These are phyloP conservation scores for Leistus spinibarbis DNA, from an alignment of 2,888 invertebrate species.

Conservation along the genomic window DNA sequence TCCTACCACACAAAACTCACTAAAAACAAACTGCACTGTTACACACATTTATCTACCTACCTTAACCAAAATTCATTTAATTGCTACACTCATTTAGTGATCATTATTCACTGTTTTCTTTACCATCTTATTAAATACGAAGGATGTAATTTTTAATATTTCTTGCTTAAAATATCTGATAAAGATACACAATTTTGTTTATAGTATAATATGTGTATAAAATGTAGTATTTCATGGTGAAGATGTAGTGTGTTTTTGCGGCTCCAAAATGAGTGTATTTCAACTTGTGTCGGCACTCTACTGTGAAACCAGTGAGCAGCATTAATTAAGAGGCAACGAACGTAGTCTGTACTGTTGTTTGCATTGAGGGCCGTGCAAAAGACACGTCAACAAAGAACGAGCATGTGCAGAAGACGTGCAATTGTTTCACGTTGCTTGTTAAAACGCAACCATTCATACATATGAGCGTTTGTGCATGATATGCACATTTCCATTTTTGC, in stretches of 20 bases:
- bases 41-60: neutral
- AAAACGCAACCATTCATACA: neutral
- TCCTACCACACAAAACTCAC: conserved; percentile 2
- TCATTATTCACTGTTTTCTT: no score
- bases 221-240: no score
- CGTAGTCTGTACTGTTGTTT: neutral
- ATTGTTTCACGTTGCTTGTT: neutral
- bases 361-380: neutral
- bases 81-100: neutral
- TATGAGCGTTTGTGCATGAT: neutral
- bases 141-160: no score
- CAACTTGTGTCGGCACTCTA: neutral
- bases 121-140: no score
- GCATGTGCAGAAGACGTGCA: neutral
- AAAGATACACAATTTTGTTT: no score
- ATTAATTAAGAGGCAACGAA: neutral
- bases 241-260: no score
- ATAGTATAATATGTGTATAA: no score
- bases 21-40: neutral
- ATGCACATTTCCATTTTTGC: neutral
- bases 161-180: no score
- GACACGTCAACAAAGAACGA: neutral
- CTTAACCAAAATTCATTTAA: no score
- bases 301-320: neutral
- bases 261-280: no score